Conservation (phyloP, 2,797 vertebrate genomes). For the Pseudopleuronectes americanus region DNA sequence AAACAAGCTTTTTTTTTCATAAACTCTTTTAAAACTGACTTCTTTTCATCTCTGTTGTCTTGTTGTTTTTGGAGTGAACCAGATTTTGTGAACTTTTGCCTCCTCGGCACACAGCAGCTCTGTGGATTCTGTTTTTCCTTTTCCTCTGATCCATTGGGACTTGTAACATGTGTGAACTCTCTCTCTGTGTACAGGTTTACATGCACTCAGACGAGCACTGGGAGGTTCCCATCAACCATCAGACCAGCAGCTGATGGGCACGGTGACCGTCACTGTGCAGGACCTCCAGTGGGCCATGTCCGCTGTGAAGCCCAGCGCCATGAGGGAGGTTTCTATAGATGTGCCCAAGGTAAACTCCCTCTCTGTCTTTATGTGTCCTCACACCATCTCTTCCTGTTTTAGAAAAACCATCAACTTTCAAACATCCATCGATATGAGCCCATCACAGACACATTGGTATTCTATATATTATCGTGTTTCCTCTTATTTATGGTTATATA, state of each 20-base stretch:
- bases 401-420: too few species aligned
- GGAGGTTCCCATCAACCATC: constrained; percentile 68
- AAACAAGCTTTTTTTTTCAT: neutral
- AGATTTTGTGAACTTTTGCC: neutral
- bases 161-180: neutral
- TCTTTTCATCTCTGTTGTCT: neutral
- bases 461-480: too few species aligned
- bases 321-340: constrained; percentile 96
- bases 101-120: neutral
- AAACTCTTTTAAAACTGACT: neutral
- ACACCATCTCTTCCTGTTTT: too few species aligned
- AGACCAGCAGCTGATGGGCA: constrained; percentile 84
- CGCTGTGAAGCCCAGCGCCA: constrained; percentile 94
- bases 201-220: constrained; percentile 85
- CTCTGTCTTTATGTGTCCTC: too few species aligned
- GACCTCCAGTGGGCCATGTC: constrained; percentile 93
- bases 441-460: neutral
- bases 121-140: neutral
- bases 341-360: constrained; percentile 89
- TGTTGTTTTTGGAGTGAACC: neutral
- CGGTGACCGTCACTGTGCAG: constrained; percentile 85
- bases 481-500: too few species aligned
- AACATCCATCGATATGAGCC: too few species aligned
- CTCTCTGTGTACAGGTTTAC: constrained; percentile 82
- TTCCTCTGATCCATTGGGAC: neutral